Conservation (phyloP, 1,140 invertebrate species). For the Callitettix versicolor region DNA sequence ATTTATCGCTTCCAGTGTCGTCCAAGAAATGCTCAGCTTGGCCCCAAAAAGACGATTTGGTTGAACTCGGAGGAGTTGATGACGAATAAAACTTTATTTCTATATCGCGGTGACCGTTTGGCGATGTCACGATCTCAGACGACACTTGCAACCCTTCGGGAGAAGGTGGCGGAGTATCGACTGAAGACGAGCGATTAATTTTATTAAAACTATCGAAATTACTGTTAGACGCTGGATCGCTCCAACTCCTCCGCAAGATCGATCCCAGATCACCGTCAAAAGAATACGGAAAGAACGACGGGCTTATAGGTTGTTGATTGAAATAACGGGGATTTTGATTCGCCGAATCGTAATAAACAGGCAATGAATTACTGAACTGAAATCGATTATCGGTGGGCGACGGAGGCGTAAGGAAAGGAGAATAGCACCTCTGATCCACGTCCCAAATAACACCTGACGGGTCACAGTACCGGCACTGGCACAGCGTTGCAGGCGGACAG, state of each 20-base stretch:
- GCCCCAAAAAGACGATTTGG: not conserved
- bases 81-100: constrained; percentile 64
- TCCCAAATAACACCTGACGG: constrained; percentile 67
- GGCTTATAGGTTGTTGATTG: constrained; percentile 18
- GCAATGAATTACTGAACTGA: constrained; percentile 1
- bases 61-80: not conserved
- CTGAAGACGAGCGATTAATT: not conserved
- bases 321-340: constrained; percentile 20
- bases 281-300: constrained; percentile 25
- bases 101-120: constrained; percentile 61
- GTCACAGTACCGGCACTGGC: constrained; percentile 70
- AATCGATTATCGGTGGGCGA: constrained; percentile 11
- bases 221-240: constrained; percentile 38
- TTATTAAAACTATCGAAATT: not conserved
- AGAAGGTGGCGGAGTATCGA: constrained; percentile 17
- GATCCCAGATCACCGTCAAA: constrained; percentile 22
- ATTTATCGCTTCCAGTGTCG: no score
- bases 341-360: constrained; percentile 3
- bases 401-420: constrained; percentile 36
- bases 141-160: constrained; percentile 48
- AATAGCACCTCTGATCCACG: constrained; percentile 42
- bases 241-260: constrained; percentile 47
- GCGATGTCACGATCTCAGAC: constrained; percentile 64
- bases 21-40: no score
- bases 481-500: constrained; percentile 36